A percentile compares a stretch with the other conserved stretches of the same genome.
Conservation (phyloP, 1,140 invertebrate species). For the Aculops lycopersici region DNA sequence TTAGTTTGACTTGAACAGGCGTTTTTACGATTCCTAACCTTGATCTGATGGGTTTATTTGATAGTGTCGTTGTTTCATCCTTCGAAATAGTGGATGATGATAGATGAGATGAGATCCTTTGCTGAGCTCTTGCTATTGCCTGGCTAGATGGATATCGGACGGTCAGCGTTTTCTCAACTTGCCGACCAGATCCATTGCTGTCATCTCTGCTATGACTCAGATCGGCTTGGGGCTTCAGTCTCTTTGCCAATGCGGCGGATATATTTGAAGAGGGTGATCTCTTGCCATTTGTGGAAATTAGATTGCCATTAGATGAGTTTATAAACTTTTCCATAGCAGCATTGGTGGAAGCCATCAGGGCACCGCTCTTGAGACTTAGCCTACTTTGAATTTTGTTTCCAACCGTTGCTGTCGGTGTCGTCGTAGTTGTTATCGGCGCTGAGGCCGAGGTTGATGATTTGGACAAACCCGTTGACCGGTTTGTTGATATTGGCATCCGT, state of each 20-base stretch:
- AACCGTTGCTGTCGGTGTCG: too few relatives aligned
- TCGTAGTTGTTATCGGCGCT: background rate
- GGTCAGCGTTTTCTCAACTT: background rate
- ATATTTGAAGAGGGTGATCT: background rate
- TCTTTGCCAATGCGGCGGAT: too few relatives aligned
- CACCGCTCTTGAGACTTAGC: too few relatives aligned
- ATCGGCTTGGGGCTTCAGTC: background rate
- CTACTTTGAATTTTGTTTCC: too few relatives aligned
- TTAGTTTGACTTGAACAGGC: too few relatives aligned
- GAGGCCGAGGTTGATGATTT: background rate
- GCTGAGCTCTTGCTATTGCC: background rate
- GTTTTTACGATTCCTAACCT: too few relatives aligned
- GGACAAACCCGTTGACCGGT: background rate
- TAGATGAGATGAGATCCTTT: background rate
- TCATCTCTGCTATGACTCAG: too few relatives aligned
- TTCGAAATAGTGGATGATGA: background rate
- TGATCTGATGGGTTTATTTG: background rate
- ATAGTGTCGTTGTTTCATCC: background rate
- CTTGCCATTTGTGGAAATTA: background rate
- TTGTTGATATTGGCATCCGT: background rate
- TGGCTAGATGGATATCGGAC: background rate
- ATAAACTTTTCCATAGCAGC: too few relatives aligned
- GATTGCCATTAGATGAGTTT: background rate
- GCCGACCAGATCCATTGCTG: background rate
- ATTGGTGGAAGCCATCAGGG: too few relatives aligned